These are phyloP conservation scores for Chouioia cunea DNA, from an alignment of 2,888 invertebrate genomes.

Conservation along the genomic window DNA sequence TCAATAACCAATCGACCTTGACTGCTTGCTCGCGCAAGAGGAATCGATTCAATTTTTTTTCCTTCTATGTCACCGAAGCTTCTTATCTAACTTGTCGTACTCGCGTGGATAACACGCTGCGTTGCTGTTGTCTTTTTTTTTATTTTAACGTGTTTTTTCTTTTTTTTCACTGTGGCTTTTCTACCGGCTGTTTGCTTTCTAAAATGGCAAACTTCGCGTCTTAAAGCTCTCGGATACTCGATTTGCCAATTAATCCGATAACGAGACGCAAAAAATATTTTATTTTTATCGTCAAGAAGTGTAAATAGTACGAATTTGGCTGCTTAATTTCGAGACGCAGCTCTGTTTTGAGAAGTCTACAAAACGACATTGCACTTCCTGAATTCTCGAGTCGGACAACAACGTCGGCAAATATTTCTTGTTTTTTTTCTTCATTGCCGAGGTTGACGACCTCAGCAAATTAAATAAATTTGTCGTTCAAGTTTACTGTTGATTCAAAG, in stretches of 20 bases:
- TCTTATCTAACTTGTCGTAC: constrained; percentile 27
- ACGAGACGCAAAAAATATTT: too few relatives aligned
- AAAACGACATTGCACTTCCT: background rate
- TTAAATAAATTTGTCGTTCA: background rate
- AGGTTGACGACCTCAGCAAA: too few relatives aligned
- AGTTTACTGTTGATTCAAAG: background rate
- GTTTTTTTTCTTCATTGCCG: too few relatives aligned
- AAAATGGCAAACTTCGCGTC: too few relatives aligned
- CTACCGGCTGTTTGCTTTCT: too few relatives aligned
- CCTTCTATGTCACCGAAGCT: constrained; percentile 6
- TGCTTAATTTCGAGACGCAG: too few relatives aligned
- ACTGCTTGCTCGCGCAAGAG: constrained; percentile 9
- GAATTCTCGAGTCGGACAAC: constrained; percentile 1
- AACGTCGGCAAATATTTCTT: background rate
- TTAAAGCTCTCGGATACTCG: too few relatives aligned
- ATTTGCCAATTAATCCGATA: too few relatives aligned
- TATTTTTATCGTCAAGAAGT: too few relatives aligned
- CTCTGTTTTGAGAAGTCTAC: background rate
- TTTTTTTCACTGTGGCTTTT: background rate
- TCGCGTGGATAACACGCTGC: background rate
- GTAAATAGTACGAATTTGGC: too few relatives aligned
- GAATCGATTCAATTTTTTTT: constrained; percentile 27
- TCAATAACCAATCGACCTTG: constrained; percentile 41
- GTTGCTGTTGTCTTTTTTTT: background rate
- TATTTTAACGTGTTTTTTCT: background rate